Evolutionary conservation across 2,113 vertebrate genomes (phyloP).

Genomic region (Mormoops blainvillei): DNA sequence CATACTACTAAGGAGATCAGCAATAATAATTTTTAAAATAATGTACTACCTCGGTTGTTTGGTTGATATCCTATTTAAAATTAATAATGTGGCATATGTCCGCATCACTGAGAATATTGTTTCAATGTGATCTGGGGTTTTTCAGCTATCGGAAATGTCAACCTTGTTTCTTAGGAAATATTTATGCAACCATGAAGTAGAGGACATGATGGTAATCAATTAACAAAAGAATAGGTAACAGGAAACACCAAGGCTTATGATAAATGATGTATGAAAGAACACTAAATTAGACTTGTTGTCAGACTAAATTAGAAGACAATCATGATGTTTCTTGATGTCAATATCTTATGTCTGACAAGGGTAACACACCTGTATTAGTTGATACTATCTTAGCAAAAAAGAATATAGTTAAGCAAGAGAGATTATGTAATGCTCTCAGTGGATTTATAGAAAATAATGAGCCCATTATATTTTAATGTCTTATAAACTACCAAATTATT

Average conservation of each 20-base stretch:
- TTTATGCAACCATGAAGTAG: conserved; percentile 59
- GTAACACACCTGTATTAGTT: conserved; percentile 59
- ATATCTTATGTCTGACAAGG: conserved; percentile 57
- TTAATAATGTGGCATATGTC: neutral
- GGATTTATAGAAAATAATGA: conserved; percentile 75
- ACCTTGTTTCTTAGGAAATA: conserved; percentile 58
- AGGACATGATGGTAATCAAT: conserved; percentile 59
- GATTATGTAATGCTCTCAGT: conserved; percentile 59
- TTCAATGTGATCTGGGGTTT: conserved; percentile 17
- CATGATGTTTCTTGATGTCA: conserved; percentile 57
- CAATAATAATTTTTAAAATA: neutral
- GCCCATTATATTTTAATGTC: conserved; percentile 76
- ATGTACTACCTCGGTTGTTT: neutral
- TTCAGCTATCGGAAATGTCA: conserved; percentile 30
- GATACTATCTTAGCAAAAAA: conserved; percentile 27
- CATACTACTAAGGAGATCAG: neutral
- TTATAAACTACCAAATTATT: conserved; percentile 76
- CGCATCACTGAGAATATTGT: neutral
- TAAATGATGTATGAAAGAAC: conserved; percentile 69
- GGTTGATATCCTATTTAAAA: conserved; percentile 22
- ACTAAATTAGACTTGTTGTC: conserved; percentile 72
- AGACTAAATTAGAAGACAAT: conserved; percentile 70
- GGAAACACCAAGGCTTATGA: conserved; percentile 62
- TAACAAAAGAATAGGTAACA: conserved; percentile 63
- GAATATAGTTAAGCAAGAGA: conserved; percentile 47